A percentile compares a stretch with the other conserved stretches of the same genome.
Conservation (phyloP, 2,888 invertebrate genomes). For the Blera fallax region DNA sequence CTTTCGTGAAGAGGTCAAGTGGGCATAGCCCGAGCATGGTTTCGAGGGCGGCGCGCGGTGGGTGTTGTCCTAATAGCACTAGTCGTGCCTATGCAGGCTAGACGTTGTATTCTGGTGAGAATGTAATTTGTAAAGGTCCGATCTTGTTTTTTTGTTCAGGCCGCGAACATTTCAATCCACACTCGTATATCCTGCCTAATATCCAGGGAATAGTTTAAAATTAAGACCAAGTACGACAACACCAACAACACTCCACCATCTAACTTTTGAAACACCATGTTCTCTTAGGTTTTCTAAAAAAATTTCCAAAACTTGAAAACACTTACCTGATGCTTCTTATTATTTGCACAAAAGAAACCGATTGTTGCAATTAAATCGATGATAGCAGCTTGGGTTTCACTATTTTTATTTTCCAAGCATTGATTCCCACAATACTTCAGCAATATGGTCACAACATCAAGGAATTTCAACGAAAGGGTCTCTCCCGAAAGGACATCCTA, state of each 20-base stretch:
- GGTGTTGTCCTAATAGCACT: too few relatives aligned
- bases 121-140: too few relatives aligned
- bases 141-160: too few relatives aligned
- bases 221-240: too few relatives aligned
- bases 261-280: background rate
- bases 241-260: background rate
- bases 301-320: background rate
- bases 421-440: constrained; percentile 79
- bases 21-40: too few relatives aligned
- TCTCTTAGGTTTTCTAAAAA: background rate
- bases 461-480: constrained; percentile 79
- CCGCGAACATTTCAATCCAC: too few relatives aligned
- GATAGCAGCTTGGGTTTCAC: constrained; percentile 80
- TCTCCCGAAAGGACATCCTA: constrained; percentile 81
- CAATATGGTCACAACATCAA: constrained; percentile 80
- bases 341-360: constrained; percentile 81
- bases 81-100: too few relatives aligned
- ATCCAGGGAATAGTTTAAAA: too few relatives aligned
- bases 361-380: constrained; percentile 81
- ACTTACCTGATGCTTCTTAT: constrained; percentile 80
- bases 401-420: constrained; percentile 76
- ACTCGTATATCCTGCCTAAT: too few relatives aligned
- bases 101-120: too few relatives aligned
- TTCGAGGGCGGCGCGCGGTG: too few relatives aligned
- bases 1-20: too few relatives aligned